phyloP scores from a whole-genome alignment of 2,888 invertebrate genomes.

The Ennomos fuscantarius region DNA sequence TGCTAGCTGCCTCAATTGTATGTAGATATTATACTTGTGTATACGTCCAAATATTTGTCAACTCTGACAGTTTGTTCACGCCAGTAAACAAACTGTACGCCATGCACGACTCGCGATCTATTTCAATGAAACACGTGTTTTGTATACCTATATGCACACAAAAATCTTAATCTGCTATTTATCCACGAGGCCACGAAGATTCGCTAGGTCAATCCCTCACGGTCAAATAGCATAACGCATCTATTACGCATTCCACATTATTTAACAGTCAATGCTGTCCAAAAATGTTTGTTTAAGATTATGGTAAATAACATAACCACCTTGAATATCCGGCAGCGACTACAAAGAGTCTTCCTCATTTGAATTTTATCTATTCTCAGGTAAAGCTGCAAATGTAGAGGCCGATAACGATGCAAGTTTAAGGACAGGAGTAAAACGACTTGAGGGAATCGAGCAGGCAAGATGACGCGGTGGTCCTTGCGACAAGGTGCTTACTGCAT shows the following conservation, averaged over 20 bases:
- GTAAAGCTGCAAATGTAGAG: constrained; percentile 13
- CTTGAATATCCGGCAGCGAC: constrained; percentile 27
- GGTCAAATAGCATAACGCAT: constrained; percentile 26
- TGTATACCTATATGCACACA: neutral
- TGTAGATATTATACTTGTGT: too few species aligned
- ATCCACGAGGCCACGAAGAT: constrained; percentile 28
- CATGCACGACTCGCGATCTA: constrained; percentile 1
- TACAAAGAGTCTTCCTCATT: constrained; percentile 6
- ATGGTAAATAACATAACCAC: constrained; percentile 30
- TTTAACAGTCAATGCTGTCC: constrained; percentile 13
- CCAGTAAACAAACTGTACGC: constrained; percentile 1
- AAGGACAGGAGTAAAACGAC: constrained; percentile 6
- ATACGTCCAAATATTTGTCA: too few species aligned
- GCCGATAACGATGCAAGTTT: constrained; percentile 8
- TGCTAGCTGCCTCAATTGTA: too few species aligned
- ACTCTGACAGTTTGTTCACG: neutral
- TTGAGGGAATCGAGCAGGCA: constrained; percentile 23
- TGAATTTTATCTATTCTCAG: constrained; percentile 39
- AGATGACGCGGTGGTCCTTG: constrained; percentile 58
- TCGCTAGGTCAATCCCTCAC: constrained; percentile 39
- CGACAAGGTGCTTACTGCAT: constrained; percentile 60
- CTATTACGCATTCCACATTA: constrained; percentile 24
- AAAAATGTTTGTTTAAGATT: constrained; percentile 22
- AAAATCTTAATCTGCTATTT: constrained; percentile 13
- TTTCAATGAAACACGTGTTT: constrained; percentile 2